Evolutionary conservation across 1,140 invertebrate genomes (phyloP), one percentile per base, ranked within the genome.

Genomic region (Mercenaria mercenaria): DNA sequence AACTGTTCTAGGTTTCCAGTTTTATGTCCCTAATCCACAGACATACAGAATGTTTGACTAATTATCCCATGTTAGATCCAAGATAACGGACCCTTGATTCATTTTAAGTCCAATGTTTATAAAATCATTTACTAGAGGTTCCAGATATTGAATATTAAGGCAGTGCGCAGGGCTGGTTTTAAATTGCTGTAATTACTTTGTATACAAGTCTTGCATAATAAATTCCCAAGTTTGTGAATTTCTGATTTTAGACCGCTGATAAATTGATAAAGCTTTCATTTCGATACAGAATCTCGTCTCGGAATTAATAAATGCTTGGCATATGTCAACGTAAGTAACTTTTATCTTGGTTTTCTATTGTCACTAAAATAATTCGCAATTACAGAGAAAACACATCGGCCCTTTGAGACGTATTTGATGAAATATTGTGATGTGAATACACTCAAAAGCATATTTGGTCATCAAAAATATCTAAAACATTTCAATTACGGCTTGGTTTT

Each of bases 221-320:
- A 82, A 82, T 82, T 64, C 80, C 80, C 20, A 82, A 64, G 80
- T 82, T 82, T 82, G 80, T 39, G 37, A 56, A 64, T 56, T 59
- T 47, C 80, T 82, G 80, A 82, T 82, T 82, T 82, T 67, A 82
- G 29, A 0, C 26, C 41, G 13, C 37, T 82, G 80, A 82, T 82
- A 82, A 82, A 82, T 82, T 82, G 80, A 67, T 82, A 82, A 82
- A 82, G 56, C 52, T 82, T 82, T 82, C 43, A 82, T 56, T 82
- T 82, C 37, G 80, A 64, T 82, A 82, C 80, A 64, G 61, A 82
- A 64, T 82, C 20, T 64, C 61, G 80, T 82, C 80, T 82, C 37
- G 52, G 80, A 82, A 41, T 67, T 82, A 79, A 79, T 79, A 79
- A 79, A 79, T 79, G 76, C 47, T 6, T 52, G 47, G 47, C 74